phyloP scores from a whole-genome alignment of 2,113 vertebrate species.

The Pogona vitticeps region DNA sequence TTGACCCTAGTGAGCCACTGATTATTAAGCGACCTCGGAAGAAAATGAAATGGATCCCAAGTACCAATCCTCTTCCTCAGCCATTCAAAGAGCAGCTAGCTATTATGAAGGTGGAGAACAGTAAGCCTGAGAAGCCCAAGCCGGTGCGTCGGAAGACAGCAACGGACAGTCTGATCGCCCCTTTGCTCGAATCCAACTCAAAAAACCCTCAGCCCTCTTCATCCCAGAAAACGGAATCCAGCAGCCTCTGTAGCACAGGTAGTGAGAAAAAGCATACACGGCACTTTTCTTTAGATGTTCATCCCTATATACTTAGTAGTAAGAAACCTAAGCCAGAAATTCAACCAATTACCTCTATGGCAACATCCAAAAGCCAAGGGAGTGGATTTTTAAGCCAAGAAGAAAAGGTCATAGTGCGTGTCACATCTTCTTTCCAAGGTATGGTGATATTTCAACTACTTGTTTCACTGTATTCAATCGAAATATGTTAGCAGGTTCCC shows the following conservation, averaged over 20 bases:
- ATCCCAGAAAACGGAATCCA: conserved; percentile 74
- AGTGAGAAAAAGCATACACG: conserved; percentile 92
- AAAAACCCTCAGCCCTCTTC: conserved; percentile 84
- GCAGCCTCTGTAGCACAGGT: conserved; percentile 49
- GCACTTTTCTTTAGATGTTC: conserved; percentile 96
- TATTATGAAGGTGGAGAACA: conserved; percentile 89
- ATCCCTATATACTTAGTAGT: conserved; percentile 91
- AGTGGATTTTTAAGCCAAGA: conserved; percentile 82
- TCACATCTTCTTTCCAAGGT: conserved; percentile 78
- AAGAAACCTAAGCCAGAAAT: conserved; percentile 89
- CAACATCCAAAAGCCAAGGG: conserved; percentile 86
- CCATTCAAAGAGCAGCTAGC: conserved; percentile 93
- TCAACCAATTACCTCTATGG: conserved; percentile 75
- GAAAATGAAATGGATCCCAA: conserved; percentile 97
- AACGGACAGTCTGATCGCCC: conserved; percentile 88
- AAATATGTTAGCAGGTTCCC: neutral
- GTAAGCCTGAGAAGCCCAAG: conserved; percentile 93
- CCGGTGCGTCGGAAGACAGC: conserved; percentile 88
- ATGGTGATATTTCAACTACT: conserved; percentile 45
- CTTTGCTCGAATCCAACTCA: conserved; percentile 84
- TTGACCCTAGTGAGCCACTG: conserved; percentile 83
- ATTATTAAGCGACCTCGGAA: conserved; percentile 94
- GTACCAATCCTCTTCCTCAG: conserved; percentile 92
- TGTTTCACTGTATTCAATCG: neutral
- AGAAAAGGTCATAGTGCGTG: conserved; percentile 69